Conservation (phyloP, 2,113 vertebrate genomes). For the Pseudorasbora parva region DNA sequence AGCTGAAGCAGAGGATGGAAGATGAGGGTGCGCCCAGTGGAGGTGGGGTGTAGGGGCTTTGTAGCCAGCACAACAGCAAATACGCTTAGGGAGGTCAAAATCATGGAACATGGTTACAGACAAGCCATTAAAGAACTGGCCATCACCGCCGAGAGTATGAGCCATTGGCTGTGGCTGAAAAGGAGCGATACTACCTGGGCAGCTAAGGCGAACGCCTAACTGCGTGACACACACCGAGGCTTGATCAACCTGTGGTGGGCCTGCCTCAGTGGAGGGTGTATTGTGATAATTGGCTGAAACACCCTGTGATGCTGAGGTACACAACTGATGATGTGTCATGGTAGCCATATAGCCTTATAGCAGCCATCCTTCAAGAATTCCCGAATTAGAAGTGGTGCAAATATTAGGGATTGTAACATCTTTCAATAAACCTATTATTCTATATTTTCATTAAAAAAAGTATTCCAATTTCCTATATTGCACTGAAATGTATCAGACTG, state of each 20-base stretch:
- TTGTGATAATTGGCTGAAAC: slow-evolving; percentile 8
- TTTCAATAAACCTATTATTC: too few species aligned
- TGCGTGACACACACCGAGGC: too few species aligned
- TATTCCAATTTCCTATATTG: too few species aligned
- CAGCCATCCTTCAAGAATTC: not conserved
- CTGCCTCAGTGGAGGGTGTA: not conserved
- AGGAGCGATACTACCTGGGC: not conserved
- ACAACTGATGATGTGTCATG: slow-evolving; percentile 17
- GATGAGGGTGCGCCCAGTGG: not conserved
- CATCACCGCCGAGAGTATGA: not conserved
- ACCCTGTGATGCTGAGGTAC: not conserved
- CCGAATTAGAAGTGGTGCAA: not conserved
- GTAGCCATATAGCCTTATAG: not conserved
- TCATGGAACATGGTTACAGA: too few species aligned
- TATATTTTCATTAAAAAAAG: too few species aligned
- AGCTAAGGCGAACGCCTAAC: too few species aligned
- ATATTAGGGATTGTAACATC: not conserved
- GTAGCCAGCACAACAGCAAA: too few species aligned
- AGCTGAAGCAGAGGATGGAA: not conserved
- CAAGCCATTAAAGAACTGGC: too few species aligned
- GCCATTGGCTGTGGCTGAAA: not conserved
- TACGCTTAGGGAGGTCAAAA: too few species aligned
- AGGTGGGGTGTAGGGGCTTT: too few species aligned
- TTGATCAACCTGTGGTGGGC: too few species aligned
- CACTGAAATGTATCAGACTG: too few species aligned